phyloP scores from a whole-genome alignment of 1,140 invertebrate genomes.

The Temnothorax longispinosus region DNA sequence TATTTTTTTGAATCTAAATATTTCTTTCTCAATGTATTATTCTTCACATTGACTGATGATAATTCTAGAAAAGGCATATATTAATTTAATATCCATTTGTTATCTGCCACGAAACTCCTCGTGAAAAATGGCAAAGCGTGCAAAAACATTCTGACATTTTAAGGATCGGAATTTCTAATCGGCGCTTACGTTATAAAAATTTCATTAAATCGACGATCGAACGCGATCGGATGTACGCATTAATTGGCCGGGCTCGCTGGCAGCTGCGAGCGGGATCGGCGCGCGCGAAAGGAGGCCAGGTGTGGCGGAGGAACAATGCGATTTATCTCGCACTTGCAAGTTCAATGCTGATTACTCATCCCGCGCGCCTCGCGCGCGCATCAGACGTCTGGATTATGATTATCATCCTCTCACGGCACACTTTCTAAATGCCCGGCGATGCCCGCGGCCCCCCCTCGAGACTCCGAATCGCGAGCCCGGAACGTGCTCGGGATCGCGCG shows the following conservation, averaged over 20 bases:
- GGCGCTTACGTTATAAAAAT: background rate
- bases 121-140: background rate
- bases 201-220: background rate
- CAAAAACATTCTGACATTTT: background rate
- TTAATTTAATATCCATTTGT: background rate
- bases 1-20: too few species aligned
- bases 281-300: constrained; percentile 16
- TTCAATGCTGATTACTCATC: constrained; percentile 36
- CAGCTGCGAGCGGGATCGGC: background rate
- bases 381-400: constrained; percentile 13
- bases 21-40: background rate
- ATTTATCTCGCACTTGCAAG: constrained; percentile 11
- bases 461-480: background rate
- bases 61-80: background rate
- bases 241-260: background rate
- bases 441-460: background rate
- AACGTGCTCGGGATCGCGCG: background rate
- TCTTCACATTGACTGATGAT: background rate
- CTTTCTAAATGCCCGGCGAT: constrained; percentile 10
- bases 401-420: constrained; percentile 27
- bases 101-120: background rate
- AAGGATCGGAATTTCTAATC: background rate
- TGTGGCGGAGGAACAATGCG: constrained; percentile 1
- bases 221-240: background rate
- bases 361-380: background rate